Evolutionary conservation across 2,888 invertebrate species (phyloP).

Genomic region (Nomada ferruginata): DNA sequence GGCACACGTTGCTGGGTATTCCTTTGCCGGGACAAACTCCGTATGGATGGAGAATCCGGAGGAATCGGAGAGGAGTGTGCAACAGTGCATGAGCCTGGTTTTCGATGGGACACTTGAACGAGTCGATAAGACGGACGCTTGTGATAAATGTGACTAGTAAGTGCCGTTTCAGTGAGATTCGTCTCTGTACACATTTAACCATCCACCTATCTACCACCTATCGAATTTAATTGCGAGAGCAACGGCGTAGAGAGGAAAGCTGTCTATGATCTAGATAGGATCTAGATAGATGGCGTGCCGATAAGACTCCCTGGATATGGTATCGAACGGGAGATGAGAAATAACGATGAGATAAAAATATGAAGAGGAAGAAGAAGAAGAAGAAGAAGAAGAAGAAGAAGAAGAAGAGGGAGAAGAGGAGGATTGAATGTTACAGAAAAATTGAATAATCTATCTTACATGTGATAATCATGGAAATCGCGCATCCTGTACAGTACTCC

Average conservation of each 20-base stretch:
- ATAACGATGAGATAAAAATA: neutral
- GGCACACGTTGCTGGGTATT: conserved; percentile 7
- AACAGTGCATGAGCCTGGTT: conserved; percentile 1
- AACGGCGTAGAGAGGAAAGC: conserved; percentile 16
- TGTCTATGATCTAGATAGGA: conserved; percentile 46
- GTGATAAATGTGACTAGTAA: conserved; percentile 6
- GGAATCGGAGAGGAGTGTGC: conserved; percentile 21
- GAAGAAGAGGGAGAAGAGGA: conserved; percentile 42
- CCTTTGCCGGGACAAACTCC: no score
- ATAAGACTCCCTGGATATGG: neutral
- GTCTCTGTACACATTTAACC: conserved; percentile 45
- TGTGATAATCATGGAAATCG: conserved; percentile 87
- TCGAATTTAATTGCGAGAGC: conserved; percentile 25
- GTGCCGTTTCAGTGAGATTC: conserved; percentile 50
- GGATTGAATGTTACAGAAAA: conserved; percentile 79
- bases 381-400: conserved; percentile 11
- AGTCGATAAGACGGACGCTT: conserved; percentile 35
- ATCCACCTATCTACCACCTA: conserved; percentile 60
- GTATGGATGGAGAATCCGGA: neutral
- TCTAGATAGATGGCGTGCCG: conserved; percentile 45
- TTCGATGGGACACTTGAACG: neutral
- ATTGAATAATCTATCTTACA: conserved; percentile 88
- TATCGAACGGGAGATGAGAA: neutral
- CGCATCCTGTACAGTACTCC: conserved; percentile 87
- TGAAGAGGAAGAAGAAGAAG: neutral